These are phyloP conservation scores for Chamaea fasciata DNA, from an alignment of 2,113 vertebrate species.

Conservation along the genomic window DNA sequence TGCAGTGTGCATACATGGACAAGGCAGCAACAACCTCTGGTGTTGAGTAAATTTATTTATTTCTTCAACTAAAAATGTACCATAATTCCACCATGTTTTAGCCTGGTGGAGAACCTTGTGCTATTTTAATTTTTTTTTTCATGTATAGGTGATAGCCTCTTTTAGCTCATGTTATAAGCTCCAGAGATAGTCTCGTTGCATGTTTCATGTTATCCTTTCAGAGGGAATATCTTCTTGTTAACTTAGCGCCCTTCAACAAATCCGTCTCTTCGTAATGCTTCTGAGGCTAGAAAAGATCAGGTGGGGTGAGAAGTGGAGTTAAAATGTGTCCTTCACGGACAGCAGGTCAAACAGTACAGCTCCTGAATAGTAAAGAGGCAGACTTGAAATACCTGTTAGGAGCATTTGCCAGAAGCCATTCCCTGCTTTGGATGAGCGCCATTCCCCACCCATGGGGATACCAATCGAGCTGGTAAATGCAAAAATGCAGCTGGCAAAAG, in stretches of 20 bases:
- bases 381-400: slow-evolving; percentile 48
- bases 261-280: background rate
- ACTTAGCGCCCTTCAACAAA: background rate
- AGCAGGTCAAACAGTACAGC: slow-evolving; percentile 30
- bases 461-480: background rate
- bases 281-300: background rate
- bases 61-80: background rate
- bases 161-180: background rate
- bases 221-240: background rate
- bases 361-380: background rate
- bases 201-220: background rate
- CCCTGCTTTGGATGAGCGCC: slow-evolving; percentile 8
- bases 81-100: background rate
- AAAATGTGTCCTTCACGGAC: background rate
- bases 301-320: background rate
- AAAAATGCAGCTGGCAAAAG: background rate
- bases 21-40: background rate
- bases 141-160: background rate
- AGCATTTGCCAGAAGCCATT: slow-evolving; percentile 5
- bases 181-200: background rate
- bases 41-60: background rate
- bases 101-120: background rate
- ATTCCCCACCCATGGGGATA: background rate
- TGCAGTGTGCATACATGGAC: background rate
- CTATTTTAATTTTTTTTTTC: background rate